A percentile compares a stretch with the other conserved stretches of the same genome.
Conservation (phyloP, 1,140 invertebrate genomes). For the Drosophila grimshawi region DNA sequence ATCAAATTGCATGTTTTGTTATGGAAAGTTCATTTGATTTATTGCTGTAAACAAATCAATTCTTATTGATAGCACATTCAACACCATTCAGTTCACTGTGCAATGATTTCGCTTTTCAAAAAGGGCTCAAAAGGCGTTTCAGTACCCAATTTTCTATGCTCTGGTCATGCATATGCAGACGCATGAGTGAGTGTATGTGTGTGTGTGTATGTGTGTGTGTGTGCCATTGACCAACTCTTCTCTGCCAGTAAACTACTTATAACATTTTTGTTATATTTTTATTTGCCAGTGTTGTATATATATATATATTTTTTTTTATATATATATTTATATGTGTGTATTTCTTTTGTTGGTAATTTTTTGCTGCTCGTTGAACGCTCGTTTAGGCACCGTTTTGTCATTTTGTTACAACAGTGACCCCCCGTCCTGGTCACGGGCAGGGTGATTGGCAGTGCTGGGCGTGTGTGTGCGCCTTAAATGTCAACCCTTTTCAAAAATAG, state of each 20-base stretch:
- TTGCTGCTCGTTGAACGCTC: conserved; percentile 68
- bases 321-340: conserved; percentile 22
- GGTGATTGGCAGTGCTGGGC: conserved; percentile 14
- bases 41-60: no score
- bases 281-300: no score
- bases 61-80: no score
- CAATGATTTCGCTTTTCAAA: conserved; percentile 22
- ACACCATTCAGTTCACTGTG: conserved; percentile 21
- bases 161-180: conserved; percentile 48
- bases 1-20: background rate
- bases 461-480: conserved; percentile 55
- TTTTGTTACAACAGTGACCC: conserved; percentile 39
- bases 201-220: conserved; percentile 3
- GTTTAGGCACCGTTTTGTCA: conserved; percentile 81
- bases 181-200: background rate
- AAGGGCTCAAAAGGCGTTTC: conserved; percentile 52
- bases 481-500: conserved; percentile 80
- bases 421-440: no score
- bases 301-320: conserved; percentile 26
- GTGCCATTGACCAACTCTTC: conserved; percentile 43
- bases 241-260: conserved; percentile 18
- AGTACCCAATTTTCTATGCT: conserved; percentile 53
- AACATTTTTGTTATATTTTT: conserved; percentile 61
- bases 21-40: no score
- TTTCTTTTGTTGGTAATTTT: conserved; percentile 57